phyloP scores from a whole-genome alignment of 23 tunicate genomes.

The Phallusia fumigata region DNA sequence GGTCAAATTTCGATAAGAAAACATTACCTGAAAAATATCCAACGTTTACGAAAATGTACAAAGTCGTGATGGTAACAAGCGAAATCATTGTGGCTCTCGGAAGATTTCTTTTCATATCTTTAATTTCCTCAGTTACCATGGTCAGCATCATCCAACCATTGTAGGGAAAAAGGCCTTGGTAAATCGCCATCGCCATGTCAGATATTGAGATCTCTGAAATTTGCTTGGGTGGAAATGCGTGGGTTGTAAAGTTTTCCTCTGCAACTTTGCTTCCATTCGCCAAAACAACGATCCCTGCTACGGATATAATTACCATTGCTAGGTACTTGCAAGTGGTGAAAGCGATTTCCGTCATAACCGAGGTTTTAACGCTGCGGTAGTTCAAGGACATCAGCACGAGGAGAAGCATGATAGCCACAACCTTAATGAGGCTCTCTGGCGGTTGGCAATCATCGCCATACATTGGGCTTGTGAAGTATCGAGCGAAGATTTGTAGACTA shows the following conservation, averaged over 20 bases:
- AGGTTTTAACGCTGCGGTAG: slow-evolving; percentile 40
- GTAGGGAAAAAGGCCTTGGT: slow-evolving; percentile 64
- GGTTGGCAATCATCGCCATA: slow-evolving; percentile 32
- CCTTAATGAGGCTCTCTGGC: slow-evolving; percentile 35
- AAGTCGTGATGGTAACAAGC: slow-evolving; percentile 14
- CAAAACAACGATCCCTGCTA: slow-evolving; percentile 33
- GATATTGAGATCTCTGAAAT: neutral
- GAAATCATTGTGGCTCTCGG: slow-evolving; percentile 36
- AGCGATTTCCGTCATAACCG: slow-evolving; percentile 38
- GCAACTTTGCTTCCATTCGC: slow-evolving; percentile 48
- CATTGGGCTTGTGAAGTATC: slow-evolving; percentile 37
- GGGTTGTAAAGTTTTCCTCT: slow-evolving; percentile 24
- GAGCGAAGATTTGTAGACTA: slow-evolving; percentile 32
- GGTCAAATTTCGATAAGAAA: too few relatives aligned
- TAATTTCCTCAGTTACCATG: slow-evolving; percentile 45
- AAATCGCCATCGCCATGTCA: slow-evolving; percentile 18
- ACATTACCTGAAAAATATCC: slow-evolving; percentile 73
- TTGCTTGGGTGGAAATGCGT: slow-evolving; percentile 25
- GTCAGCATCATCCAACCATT: slow-evolving; percentile 32
- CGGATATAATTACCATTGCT: slow-evolving; percentile 31
- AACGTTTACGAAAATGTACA: slow-evolving; percentile 54
- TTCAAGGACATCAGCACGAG: slow-evolving; percentile 24
- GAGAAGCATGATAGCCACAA: slow-evolving; percentile 10
- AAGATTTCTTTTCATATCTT: slow-evolving; percentile 34
- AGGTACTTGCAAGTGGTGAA: slow-evolving; percentile 49